Evolutionary conservation across 1,140 invertebrate genomes (phyloP).

Genomic region (Lordiphosa stackelbergi): DNA sequence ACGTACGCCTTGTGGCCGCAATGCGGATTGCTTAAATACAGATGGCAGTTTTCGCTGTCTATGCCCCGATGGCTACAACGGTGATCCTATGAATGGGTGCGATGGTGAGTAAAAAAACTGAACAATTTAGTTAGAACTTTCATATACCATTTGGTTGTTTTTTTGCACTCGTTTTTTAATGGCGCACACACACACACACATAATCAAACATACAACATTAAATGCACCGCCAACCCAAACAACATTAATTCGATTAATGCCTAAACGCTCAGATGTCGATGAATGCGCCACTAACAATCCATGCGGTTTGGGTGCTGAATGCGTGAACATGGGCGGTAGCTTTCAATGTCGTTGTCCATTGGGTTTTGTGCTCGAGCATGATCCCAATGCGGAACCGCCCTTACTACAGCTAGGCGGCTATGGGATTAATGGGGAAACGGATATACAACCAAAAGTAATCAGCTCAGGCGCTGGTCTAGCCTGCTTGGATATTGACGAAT

Average conservation of each 20-base stretch:
- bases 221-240: conserved; percentile 53
- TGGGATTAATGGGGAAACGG: conserved; percentile 39
- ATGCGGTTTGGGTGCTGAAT: conserved; percentile 85
- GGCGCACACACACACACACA: conserved; percentile 24
- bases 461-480: conserved; percentile 63
- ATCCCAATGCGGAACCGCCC: conserved; percentile 51
- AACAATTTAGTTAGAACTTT: conserved; percentile 2
- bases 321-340: conserved; percentile 86
- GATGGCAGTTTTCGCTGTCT: conserved; percentile 85
- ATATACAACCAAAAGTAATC: conserved; percentile 15
- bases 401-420: conserved; percentile 50
- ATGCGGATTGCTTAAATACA: conserved; percentile 85
- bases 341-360: conserved; percentile 86
- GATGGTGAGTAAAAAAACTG: conserved; percentile 79
- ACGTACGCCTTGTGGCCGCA: conserved; percentile 83
- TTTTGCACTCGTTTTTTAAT: conserved; percentile 46
- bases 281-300: conserved; percentile 89
- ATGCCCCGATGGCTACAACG: conserved; percentile 86
- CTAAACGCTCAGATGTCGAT: conserved; percentile 84
- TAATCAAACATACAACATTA: conserved; percentile 32
- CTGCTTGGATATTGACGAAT: conserved; percentile 84
- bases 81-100: conserved; percentile 85
- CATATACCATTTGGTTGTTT: conserved; percentile 49
- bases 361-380: conserved; percentile 79
- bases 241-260: conserved; percentile 59